Evolutionary conservation across 2,888 invertebrate species (phyloP).

Genomic region (Cataglyphis altisquamis): DNA sequence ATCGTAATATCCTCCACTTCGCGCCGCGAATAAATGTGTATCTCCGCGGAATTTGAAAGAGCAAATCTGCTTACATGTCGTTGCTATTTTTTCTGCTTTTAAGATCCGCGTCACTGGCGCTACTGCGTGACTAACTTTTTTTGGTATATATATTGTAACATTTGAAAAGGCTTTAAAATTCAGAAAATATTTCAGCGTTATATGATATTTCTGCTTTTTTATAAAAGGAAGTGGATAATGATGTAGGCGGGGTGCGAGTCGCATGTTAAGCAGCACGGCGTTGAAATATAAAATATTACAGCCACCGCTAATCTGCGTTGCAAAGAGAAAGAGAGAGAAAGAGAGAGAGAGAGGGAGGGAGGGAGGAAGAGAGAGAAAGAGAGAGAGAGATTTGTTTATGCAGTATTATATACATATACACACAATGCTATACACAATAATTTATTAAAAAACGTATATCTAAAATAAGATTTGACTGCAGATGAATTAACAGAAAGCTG

Average conservation of each 20-base stretch:
- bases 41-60: conserved; percentile 20
- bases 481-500: background rate
- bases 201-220: conserved; percentile 18
- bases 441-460: background rate
- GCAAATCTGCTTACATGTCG: conserved; percentile 17
- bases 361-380: background rate
- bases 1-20: conserved; percentile 12
- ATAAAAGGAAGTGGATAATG: conserved; percentile 40
- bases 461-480: background rate
- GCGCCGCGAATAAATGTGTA: conserved; percentile 14
- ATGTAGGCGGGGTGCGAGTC: conserved; percentile 1
- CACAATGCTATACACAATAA: background rate
- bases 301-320: conserved; percentile 34
- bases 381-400: background rate
- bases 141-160: conserved; percentile 2
- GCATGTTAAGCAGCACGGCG: conserved; percentile 27
- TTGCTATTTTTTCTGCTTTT: conserved; percentile 23
- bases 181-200: conserved; percentile 9
- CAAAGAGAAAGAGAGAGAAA: background rate
- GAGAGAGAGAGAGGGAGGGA: too few relatives aligned
- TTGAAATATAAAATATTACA: conserved; percentile 17
- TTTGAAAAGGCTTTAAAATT: conserved; percentile 41
- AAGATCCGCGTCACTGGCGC: conserved; percentile 8
- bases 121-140: background rate
- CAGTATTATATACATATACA: background rate